A percentile compares a stretch with the other conserved stretches of the same genome.
These are phyloP conservation scores for Tragelaphus scriptus DNA, from an alignment of 2,113 vertebrate species.

Conservation along the genomic window DNA sequence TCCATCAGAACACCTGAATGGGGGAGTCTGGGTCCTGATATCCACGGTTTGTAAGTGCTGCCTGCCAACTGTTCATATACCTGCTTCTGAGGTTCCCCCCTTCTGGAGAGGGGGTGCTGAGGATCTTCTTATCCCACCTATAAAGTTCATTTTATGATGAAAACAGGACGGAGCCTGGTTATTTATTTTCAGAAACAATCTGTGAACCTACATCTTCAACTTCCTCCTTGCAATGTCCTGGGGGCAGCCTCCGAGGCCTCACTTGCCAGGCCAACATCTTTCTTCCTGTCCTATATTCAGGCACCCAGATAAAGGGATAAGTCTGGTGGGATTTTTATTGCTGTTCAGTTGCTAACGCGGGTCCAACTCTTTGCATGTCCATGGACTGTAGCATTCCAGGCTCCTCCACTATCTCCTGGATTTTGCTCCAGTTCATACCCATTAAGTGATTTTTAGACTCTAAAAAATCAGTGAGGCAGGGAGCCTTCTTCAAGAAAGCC, in stretches of 20 bases:
- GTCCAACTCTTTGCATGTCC: background rate
- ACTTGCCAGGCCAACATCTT: rapidly evolving
- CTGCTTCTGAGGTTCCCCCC: background rate
- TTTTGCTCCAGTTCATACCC: background rate
- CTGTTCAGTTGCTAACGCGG: background rate
- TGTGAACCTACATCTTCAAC: background rate
- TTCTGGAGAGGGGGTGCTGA: background rate
- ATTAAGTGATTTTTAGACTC: background rate
- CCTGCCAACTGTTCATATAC: background rate
- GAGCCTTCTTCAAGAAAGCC: background rate
- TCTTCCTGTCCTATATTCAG: background rate
- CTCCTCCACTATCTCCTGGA: background rate
- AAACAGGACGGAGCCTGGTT: background rate
- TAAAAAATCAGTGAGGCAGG: background rate
- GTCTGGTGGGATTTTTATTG: background rate
- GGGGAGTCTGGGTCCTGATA: background rate
- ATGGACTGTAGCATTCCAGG: background rate
- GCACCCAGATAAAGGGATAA: background rate
- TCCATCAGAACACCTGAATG: rapidly evolving
- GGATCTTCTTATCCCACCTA: no score
- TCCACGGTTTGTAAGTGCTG: rapidly evolving
- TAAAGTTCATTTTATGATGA: background rate
- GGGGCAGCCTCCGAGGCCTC: background rate
- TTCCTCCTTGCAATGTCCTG: rapidly evolving
- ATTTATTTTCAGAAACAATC: background rate